A percentile compares a stretch with the other conserved stretches of the same genome.
These are phyloP conservation scores for Drosophila neocordata DNA, from an alignment of 1,140 invertebrate species.

Conservation along the genomic window DNA sequence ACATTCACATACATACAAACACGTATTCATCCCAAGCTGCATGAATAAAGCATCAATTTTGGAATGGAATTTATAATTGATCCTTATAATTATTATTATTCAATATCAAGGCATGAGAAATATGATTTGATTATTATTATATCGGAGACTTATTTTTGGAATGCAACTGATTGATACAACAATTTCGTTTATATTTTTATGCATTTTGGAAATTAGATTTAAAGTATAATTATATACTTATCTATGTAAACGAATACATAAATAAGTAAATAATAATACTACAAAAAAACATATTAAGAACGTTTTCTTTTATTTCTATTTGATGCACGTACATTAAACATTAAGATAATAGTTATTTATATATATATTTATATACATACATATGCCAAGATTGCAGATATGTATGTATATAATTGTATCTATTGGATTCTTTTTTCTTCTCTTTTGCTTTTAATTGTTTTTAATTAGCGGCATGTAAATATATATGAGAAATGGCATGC, in stretches of 20 bases:
- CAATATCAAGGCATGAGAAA: neutral
- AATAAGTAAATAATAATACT: neutral
- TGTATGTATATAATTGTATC: neutral
- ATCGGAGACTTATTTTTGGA: slow-evolving; percentile 12
- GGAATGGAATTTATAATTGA: neutral
- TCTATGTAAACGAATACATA: neutral
- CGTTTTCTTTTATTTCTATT: neutral
- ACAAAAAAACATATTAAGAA: neutral
- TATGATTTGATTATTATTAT: neutral
- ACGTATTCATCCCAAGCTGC: neutral
- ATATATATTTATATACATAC: neutral
- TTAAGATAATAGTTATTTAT: no score
- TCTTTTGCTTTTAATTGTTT: neutral
- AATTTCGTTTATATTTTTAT: neutral
- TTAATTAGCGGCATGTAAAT: neutral
- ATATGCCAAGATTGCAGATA: no score
- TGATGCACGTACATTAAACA: neutral
- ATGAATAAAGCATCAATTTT: neutral
- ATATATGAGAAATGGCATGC: neutral
- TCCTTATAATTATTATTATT: neutral
- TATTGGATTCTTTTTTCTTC: neutral
- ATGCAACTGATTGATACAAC: neutral
- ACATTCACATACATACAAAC: neutral
- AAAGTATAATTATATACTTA: neutral
- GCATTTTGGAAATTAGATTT: neutral